A percentile compares a stretch with the other conserved stretches of the same genome.
These are phyloP conservation scores for Andrena haemorrhoa DNA, from an alignment of 2,888 invertebrate genomes.

Conservation along the genomic window DNA sequence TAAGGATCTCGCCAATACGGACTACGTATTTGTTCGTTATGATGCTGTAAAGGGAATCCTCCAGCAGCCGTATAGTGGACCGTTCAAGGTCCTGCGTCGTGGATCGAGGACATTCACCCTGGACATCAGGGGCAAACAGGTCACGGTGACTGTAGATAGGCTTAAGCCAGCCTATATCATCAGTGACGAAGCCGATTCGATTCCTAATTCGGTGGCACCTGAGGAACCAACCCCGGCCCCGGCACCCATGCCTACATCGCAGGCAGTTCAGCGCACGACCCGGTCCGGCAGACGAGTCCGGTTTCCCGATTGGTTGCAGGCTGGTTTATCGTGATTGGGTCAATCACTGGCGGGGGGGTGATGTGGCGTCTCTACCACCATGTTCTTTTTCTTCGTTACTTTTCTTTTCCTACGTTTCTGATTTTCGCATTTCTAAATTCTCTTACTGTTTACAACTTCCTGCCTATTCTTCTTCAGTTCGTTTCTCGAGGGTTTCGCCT, in stretches of 20 bases:
- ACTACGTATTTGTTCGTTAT: constrained; percentile 6
- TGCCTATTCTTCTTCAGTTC: too few relatives aligned
- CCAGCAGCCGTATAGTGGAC: constrained; percentile 10
- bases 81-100: constrained; percentile 1
- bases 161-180: background rate
- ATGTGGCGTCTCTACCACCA: background rate
- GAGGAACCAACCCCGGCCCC: too few relatives aligned
- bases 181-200: too few relatives aligned
- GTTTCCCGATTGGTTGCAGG: background rate
- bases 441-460: too few relatives aligned
- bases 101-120: too few relatives aligned
- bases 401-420: too few relatives aligned
- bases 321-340: background rate
- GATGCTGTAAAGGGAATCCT: background rate
- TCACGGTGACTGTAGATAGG: background rate
- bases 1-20: constrained; percentile 17
- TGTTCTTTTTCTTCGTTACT: too few relatives aligned
- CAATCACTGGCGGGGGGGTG: background rate
- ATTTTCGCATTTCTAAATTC: too few relatives aligned
- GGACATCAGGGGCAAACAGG: background rate
- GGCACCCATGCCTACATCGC: background rate
- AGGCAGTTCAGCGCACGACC: background rate
- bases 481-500: too few relatives aligned
- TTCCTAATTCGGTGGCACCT: too few relatives aligned
- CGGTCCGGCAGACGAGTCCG: constrained; percentile 8